Evolutionary conservation across 1,140 invertebrate species (phyloP).

Genomic region (Manduca sexta): DNA sequence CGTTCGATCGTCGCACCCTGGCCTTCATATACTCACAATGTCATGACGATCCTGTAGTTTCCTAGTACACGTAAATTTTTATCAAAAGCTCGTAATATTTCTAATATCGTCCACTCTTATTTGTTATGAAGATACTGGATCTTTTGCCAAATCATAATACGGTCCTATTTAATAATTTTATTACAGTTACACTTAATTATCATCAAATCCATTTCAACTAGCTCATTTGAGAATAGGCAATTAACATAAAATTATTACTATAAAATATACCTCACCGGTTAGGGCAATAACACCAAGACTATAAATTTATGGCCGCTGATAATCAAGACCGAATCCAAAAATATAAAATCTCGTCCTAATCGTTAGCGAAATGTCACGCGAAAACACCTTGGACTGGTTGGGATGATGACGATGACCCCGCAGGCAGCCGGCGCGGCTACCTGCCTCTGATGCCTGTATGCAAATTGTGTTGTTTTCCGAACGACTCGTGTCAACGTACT

Average conservation of each 20-base stretch:
- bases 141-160: background rate
- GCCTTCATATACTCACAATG: constrained; percentile 17
- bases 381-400: constrained; percentile 47
- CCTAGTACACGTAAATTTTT: constrained; percentile 5
- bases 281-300: constrained; percentile 11
- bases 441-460: constrained; percentile 58
- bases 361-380: constrained; percentile 49
- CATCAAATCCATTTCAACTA: background rate
- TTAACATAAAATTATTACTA: constrained; percentile 1
- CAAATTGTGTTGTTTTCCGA: constrained; percentile 61
- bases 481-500: constrained; percentile 51
- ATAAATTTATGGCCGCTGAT: constrained; percentile 11
- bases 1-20: constrained; percentile 10
- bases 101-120: too few relatives aligned
- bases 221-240: background rate
- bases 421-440: constrained; percentile 30
- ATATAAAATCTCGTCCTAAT: constrained; percentile 36
- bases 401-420: constrained; percentile 60
- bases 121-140: too few relatives aligned
- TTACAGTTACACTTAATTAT: background rate
- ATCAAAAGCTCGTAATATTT: background rate
- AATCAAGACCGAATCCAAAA: constrained; percentile 15
- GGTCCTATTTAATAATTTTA: background rate
- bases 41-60: constrained; percentile 13
- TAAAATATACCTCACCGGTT: constrained; percentile 1